Conservation (phyloP, 2,797 vertebrate species). For the Rhodeus uyekii region DNA sequence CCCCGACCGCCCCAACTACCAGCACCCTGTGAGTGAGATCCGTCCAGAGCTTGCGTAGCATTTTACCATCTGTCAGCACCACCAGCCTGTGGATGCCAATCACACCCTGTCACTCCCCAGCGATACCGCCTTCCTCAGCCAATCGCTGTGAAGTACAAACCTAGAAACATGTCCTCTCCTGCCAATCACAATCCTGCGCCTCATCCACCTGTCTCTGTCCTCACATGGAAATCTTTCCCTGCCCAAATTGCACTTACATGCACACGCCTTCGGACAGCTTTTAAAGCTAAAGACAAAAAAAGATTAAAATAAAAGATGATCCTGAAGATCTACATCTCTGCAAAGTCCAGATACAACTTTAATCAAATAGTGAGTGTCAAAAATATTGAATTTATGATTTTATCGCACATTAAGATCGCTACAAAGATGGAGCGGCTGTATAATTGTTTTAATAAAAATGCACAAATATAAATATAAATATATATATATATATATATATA, state of each 20-base stretch:
- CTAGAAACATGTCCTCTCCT: conserved; percentile 33
- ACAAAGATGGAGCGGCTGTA: background rate
- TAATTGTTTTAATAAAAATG: background rate
- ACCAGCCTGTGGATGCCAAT: conserved; percentile 65
- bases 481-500: too few relatives aligned
- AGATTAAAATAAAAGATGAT: background rate
- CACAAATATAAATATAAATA: too few relatives aligned
- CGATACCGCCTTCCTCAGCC: conserved; percentile 47
- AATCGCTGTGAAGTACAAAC: conserved; percentile 46
- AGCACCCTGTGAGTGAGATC: conserved; percentile 45
- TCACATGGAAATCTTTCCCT: conserved; percentile 60
- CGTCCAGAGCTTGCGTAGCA: conserved; percentile 65
- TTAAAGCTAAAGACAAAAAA: background rate
- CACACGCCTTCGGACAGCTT: conserved; percentile 17
- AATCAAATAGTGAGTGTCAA: background rate
- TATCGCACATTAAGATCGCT: background rate
- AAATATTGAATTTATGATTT: background rate
- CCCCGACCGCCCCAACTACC: conserved; percentile 18
- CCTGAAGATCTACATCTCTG: background rate
- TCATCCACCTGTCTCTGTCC: conserved; percentile 50
- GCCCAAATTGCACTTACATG: background rate
- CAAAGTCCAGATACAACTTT: background rate
- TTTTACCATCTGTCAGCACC: conserved; percentile 78
- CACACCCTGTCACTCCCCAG: conserved; percentile 50
- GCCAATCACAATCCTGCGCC: conserved; percentile 42